Base-by-base conservation (phyloP, 1,140 invertebrate species). In the Diploscapter pachys region DNA sequence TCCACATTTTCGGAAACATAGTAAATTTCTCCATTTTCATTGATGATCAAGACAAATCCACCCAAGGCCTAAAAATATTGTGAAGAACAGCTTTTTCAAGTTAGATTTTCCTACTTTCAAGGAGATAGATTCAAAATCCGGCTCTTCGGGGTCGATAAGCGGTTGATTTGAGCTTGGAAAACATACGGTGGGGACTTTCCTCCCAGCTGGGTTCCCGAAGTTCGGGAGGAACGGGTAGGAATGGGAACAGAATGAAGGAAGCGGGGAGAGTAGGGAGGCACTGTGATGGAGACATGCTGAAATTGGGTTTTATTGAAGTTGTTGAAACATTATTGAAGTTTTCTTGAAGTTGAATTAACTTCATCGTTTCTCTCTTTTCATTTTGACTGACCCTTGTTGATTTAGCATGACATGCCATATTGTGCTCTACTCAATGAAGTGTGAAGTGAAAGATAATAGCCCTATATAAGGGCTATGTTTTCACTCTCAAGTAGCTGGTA, bases 1-100 rank as follows among this genome's bases (percentile, higher is more conserved):
- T 98, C 96, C 86, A 98, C 97, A 87, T 93, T 97, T 89, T 97
- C 93, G 63, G 95, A 98, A 61, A 95, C 95, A 89, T 96, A 99
- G 89, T 98, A 98, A 48, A 98, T 95, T 88, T 98, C 96, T 71
- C 95, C 95, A 87, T 98, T 95, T 89, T 95, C 96, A 68, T 94
- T 96, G 67, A 98, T 89, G 84, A 98, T 97, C 89, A 99, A 92
- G 85, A 99, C 90, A 89, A 99, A 99, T 79, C 96, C 96, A 88
- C 98, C 98, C 85, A 99, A 89, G 79, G 96, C 95, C 94, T 31
- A 31, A 31, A 31, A 31, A 31, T 31, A 98, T 90, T 69, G 13
- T 71, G 5, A 11, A 2, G 57, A 59, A 11, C 57, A 59, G 57
- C 11, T 11, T 11, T 59, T 59, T 31, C 0, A 31, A 31, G 31